Conservation (phyloP, 2,888 invertebrate genomes). For the Romanomermis culicivorax region DNA sequence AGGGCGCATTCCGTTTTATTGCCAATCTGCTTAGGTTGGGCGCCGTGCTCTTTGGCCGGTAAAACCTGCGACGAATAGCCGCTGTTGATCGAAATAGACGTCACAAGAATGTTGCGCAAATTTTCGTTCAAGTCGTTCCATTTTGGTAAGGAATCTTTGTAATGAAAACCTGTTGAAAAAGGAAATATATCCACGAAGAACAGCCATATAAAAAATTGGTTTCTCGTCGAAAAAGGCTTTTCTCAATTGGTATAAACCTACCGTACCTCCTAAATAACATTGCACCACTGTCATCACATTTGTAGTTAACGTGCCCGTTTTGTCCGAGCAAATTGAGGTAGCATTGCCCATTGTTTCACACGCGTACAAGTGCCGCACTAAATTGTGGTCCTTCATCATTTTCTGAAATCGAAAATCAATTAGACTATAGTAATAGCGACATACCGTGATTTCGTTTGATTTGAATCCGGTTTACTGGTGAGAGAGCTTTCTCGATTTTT, state of each 20-base stretch:
- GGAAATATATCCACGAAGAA: not conserved
- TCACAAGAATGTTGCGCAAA: constrained; percentile 58
- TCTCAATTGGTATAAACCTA: too few relatives aligned
- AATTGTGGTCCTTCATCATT: constrained; percentile 37
- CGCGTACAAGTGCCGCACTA: constrained; percentile 37
- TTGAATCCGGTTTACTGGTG: too few relatives aligned
- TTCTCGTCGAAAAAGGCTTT: not conserved
- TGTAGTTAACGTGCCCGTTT: constrained; percentile 37
- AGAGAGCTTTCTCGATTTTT: too few relatives aligned
- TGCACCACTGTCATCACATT: constrained; percentile 37
- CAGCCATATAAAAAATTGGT: not conserved
- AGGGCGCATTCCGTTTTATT: constrained; percentile 38
- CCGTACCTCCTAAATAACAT: constrained; percentile 28
- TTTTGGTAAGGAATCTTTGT: constrained; percentile 43
- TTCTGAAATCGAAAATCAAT: constrained; percentile 22
- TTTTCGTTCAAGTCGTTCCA: constrained; percentile 59
- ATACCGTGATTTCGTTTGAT: too few relatives aligned
- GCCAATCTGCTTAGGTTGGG: constrained; percentile 31
- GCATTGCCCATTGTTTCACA: constrained; percentile 39
- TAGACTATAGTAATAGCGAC: not conserved
- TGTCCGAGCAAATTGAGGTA: constrained; percentile 38
- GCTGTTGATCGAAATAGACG: constrained; percentile 76
- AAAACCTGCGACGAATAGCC: constrained; percentile 77
- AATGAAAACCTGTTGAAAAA: constrained; percentile 17
- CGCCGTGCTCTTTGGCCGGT: constrained; percentile 9